Base-by-base conservation (phyloP, 1,140 invertebrate genomes). In the Ips typographus region DNA sequence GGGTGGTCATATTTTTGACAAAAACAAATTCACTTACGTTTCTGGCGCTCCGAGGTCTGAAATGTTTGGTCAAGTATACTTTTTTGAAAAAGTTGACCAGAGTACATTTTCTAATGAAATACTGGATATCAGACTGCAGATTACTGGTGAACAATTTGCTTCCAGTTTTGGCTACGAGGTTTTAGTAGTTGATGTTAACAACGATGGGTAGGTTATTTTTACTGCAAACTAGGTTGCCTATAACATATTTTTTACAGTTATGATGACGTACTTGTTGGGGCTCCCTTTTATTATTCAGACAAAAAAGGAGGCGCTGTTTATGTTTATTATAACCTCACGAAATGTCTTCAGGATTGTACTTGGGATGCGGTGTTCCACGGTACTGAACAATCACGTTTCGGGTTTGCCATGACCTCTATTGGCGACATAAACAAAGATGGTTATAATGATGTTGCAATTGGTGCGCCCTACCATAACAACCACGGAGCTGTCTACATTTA, bases 381-480 rank as follows among this genome's bases (percentile, higher is more conserved):
- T 2, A 86, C 88, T 59, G 77, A 83, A 51, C 91, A 93, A 80
- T 93, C 91, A 52, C 88, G 92, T 70, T 97, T 95, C 81, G 94
- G 94, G 3, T 89, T 95, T 72, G 86, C 95, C 0, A 83, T 98
- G 66, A 87, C 94, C 1, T 91, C 90, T 77, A 81, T 94, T 38
- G 94, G 94, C 42, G 95, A 98, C 80, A 83, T 98, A 4, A 97
- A 98, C 78, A 92, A 92, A 80, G 95, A 98, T 80, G 89, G 90
- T 0, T 94, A 87, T 77, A 90, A 92, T 74, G 95, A 98, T 79
- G 82, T 98, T 55, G 94, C 94, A 0, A 88, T 98, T 62, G 95
- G 95, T 22, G 94, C 95, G 38, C 95, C 95, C 0, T 97, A 96
- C 78, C 94, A 96, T 81, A 89, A 86, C 1, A 84, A 88, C 72